Evolutionary conservation across 1,140 invertebrate species (phyloP).

Genomic region (Triops longicaudatus): DNA sequence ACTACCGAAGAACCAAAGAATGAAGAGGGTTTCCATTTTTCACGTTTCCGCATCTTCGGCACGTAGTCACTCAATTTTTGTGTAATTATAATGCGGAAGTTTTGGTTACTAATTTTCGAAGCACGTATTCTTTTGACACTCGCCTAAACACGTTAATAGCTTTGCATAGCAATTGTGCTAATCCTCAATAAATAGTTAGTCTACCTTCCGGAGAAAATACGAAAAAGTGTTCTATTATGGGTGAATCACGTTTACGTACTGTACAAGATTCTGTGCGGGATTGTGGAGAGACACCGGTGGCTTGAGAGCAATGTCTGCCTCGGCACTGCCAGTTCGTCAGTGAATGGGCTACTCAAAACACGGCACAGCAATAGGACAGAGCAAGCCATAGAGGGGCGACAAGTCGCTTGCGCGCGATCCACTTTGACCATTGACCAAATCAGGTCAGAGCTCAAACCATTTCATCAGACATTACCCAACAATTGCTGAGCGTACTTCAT

Average conservation of each 20-base stretch:
- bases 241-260: neutral
- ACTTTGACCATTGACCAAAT: conserved; percentile 11
- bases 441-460: conserved; percentile 14
- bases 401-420: conserved; percentile 5
- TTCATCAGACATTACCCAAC: conserved; percentile 3
- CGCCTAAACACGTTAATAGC: no score
- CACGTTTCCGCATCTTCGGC: neutral
- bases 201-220: neutral
- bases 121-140: neutral
- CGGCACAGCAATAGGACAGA: neutral
- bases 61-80: neutral
- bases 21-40: neutral
- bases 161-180: no score
- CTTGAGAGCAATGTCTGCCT: neutral
- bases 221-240: neutral
- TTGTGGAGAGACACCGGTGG: neutral
- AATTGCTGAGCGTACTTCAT: neutral
- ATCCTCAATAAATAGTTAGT: neutral
- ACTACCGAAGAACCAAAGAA: neutral
- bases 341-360: neutral
- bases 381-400: neutral
- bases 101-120: neutral
- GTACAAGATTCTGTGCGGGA: neutral
- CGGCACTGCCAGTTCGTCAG: neutral
- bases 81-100: neutral